phyloP scores from a whole-genome alignment of 1,140 invertebrate genomes.

The Drosophila simulans region DNA sequence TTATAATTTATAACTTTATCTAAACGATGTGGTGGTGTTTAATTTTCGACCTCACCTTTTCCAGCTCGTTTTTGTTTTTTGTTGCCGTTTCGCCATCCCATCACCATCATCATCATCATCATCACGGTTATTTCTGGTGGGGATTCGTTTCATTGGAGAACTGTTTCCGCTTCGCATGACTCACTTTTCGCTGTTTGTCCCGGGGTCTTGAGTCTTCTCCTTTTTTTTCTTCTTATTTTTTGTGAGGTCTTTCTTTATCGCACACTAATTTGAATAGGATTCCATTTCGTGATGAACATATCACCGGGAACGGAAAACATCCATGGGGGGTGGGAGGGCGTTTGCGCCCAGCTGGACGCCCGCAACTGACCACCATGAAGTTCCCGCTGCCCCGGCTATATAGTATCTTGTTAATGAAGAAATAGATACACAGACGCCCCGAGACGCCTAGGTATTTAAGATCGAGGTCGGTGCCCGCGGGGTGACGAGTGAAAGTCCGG shows the following conservation, averaged over 20 bases:
- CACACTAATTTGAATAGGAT: conserved; percentile 74
- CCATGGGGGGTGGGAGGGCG: conserved; percentile 56
- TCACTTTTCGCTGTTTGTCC: conserved; percentile 52
- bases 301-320: conserved; percentile 28
- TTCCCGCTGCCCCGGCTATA: conserved; percentile 30
- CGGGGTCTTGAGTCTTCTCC: conserved; percentile 8
- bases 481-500: conserved; percentile 71
- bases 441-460: conserved; percentile 47
- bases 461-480: conserved; percentile 59
- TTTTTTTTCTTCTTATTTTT: conserved; percentile 24
- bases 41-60: conserved; percentile 83
- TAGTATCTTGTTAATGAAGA: conserved; percentile 76
- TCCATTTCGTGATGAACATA: conserved; percentile 71
- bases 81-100: conserved; percentile 26
- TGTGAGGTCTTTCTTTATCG: conserved; percentile 62
- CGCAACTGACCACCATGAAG: conserved; percentile 73
- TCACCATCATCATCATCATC: conserved; percentile 32
- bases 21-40: conserved; percentile 83
- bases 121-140: conserved; percentile 29
- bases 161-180: conserved; percentile 79
- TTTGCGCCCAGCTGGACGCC: conserved; percentile 70
- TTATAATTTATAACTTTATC: conserved; percentile 84
- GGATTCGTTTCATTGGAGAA: conserved; percentile 64
- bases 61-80: conserved; percentile 57
- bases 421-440: conserved; percentile 57